A percentile compares a stretch with the other conserved stretches of the same genome.
Evolutionary conservation across 2,797 vertebrate species (phyloP).

Genomic region (Spinibarbus caldwelli): DNA sequence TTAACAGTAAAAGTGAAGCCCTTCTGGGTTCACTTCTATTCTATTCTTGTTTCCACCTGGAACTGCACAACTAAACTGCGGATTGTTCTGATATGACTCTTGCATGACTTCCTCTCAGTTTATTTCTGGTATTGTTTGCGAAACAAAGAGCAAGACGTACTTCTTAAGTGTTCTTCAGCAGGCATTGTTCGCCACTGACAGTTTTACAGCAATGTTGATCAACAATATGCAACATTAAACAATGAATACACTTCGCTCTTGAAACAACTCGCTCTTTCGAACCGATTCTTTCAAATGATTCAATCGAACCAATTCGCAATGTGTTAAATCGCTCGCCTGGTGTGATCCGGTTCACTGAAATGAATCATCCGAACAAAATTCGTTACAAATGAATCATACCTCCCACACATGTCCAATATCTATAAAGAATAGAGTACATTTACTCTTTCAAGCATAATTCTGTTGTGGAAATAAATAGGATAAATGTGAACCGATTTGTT

Average conservation of each 20-base stretch:
- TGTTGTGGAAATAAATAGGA: not conserved
- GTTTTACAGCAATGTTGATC: not conserved
- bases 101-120: constrained; percentile 13
- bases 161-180: not conserved
- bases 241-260: not conserved
- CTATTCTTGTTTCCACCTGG: not conserved
- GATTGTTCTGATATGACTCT: not conserved
- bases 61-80: not conserved
- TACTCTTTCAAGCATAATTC: not conserved
- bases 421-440: not conserved
- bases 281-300: not conserved
- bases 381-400: not conserved
- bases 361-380: not conserved
- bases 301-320: not conserved
- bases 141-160: not conserved
- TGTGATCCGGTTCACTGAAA: not conserved
- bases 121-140: constrained; percentile 7
- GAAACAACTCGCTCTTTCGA: not conserved
- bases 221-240: not conserved
- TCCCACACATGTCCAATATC: not conserved
- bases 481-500: not conserved
- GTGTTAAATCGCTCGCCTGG: too few relatives aligned
- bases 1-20: not conserved
- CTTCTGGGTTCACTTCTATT: not conserved
- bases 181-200: not conserved